These are phyloP conservation scores for Daboia siamensis DNA, from an alignment of 2,113 vertebrate genomes.

Conservation along the genomic window DNA sequence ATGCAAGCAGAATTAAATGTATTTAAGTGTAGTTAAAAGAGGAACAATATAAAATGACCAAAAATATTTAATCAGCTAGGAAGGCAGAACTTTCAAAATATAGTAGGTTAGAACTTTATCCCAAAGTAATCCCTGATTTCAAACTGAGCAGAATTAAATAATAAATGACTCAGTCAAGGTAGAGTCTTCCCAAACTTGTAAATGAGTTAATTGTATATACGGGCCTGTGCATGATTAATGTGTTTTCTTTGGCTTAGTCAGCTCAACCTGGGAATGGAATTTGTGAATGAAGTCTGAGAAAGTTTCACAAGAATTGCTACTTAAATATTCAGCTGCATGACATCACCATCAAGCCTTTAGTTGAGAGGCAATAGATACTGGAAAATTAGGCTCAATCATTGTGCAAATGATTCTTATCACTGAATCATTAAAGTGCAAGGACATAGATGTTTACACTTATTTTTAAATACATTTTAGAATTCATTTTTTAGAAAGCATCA, in stretches of 20 bases:
- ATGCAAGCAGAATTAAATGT: not conserved
- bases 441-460: not conserved
- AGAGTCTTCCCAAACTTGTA: constrained; percentile 4
- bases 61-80: not conserved
- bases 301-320: not conserved
- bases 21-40: not conserved
- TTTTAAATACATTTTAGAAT: not conserved
- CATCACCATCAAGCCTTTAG: not conserved
- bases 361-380: not conserved
- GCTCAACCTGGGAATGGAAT: constrained; percentile 14
- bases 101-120: constrained; percentile 9
- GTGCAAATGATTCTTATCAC: not conserved
- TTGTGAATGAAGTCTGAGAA: not conserved
- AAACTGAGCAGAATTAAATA: not conserved
- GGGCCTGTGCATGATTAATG: not conserved
- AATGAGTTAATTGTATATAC: constrained; percentile 37
- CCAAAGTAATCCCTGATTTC: not conserved
- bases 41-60: not conserved
- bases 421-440: not conserved
- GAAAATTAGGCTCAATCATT: not conserved
- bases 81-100: not conserved
- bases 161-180: not conserved
- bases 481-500: not conserved
- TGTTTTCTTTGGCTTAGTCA: constrained; percentile 30
- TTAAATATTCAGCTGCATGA: not conserved